Evolutionary conservation across 2,888 invertebrate species (phyloP), one percentile per base, ranked within the genome.

Genomic region (Drosophila nigricruria): DNA sequence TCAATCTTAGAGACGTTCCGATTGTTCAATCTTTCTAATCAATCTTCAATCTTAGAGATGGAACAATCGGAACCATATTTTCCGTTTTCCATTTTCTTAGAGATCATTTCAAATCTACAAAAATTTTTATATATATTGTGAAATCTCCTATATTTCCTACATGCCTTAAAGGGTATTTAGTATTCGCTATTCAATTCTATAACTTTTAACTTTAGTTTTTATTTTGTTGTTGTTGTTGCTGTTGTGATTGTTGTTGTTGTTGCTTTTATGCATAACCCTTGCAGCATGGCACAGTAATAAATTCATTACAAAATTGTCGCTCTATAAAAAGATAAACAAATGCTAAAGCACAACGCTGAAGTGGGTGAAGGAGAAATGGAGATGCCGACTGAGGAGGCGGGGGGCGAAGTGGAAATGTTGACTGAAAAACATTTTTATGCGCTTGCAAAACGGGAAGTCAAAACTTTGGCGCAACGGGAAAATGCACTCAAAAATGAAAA

Each of bases 301-400:
- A 84, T 84, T 84, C 89, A 84, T 84, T 84, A 89, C 81, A 78
- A 84, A 84, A 84, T 84, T 89, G 84, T 84, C 89, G 84, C 84
- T 84, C 72, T 74, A 79, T 73, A 87, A 87, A 88, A 81, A 89
- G 79, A 89, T 88, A 89, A 84, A 89, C 76, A 83, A 89, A 83
- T 71, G 77, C 77, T 70, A 64, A 63, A 64, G 74, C 53, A 47
- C 25, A 12, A 25, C 30, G 45, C 18, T 38, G 47, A 27, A 32
- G 47, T 30, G 53, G 42, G 45, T 10, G 30, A 10, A 27, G 16
- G 16, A 23, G 52, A 32, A 34, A 23, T 9, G 36, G 34, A 36
- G 52, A 36, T 23, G 23, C 34, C 25, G 36, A 38, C 34, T 23
- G 53, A 10, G 52, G 49, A 12, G 23, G 38, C 18, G 49, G 9